Evolutionary conservation across 2,113 vertebrate species (phyloP), one percentile per base, ranked within the genome.

Genomic region (Sapajus apella): DNA sequence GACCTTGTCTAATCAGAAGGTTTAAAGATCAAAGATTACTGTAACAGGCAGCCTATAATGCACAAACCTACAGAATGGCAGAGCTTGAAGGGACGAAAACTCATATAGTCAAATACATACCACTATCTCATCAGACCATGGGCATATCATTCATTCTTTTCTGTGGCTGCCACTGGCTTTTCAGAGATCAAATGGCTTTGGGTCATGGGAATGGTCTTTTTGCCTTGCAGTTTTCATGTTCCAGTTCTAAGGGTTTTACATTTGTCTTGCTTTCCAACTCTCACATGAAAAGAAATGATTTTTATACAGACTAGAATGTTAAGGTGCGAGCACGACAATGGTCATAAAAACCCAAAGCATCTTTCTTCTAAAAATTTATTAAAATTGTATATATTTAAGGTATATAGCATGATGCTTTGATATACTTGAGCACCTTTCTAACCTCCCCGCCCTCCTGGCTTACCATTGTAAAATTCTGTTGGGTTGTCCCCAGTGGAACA

Each of bases 391-490:
- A 32, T 56, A 66, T 87, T 75, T 82, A 75, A 52, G 23, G 37
- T 73, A 75, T 64, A 66, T 5, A 64, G 16, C 16, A 55, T 84
- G 45, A n/a, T 56, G 9, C 77, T 88, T 61, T 58, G 47, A 61
- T 83, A 70, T 11, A 56, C 8, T 80, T 91, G 81, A 96, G 58
- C 17, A 92, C 80, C 32, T 95, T 92, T 64, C 43, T 66, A 81
- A 93, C 10, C 6, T 3, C 17, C 6, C 8, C 5, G 23, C 2
- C 23, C 12, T 2, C 8, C 21, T 14, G 61, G 61, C 27, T 58
- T 91, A 55, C n/a, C 47, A 20, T n/a, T 77, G 30, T 82, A 81
- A 93, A 73, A 94, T 91, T 96, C n/a, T 40, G 20, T 95, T 96
- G 30, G 9, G 50, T 9, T 94, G 35, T 85, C 30, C 30, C 30